A percentile compares a stretch with the other conserved stretches of the same genome.
phyloP scores from a whole-genome alignment of 2,113 vertebrate genomes.

The Spea multiplicata region DNA sequence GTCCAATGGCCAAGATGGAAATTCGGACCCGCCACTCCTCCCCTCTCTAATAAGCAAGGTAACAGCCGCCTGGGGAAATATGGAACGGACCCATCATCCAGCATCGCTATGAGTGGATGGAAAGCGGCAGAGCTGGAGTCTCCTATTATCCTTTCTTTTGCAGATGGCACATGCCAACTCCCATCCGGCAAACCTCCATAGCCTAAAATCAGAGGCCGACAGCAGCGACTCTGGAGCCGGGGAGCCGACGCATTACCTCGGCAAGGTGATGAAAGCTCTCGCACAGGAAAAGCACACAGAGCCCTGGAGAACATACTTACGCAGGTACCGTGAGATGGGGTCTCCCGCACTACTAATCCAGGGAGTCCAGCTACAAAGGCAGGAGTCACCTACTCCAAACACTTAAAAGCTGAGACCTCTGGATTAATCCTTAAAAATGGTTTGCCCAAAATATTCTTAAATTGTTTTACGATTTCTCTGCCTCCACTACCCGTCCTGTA shows the following conservation, averaged over 20 bases:
- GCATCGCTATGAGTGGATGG: too few species aligned
- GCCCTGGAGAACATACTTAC: constrained; percentile 93
- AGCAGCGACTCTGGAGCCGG: constrained; percentile 64
- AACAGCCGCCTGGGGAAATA: constrained; percentile 74
- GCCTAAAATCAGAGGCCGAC: constrained; percentile 83
- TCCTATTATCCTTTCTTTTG: constrained; percentile 4
- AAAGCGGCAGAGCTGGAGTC: too few species aligned
- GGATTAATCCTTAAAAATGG: too few species aligned
- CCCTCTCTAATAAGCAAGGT: constrained; percentile 99
- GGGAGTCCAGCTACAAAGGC: too few species aligned
- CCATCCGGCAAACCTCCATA: constrained; percentile 79
- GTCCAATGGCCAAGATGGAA: constrained; percentile 96
- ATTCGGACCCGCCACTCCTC: constrained; percentile 98
- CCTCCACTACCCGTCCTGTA: too few species aligned
- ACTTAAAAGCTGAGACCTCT: too few species aligned
- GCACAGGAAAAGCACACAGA: constrained; percentile 80
- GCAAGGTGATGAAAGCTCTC: constrained; percentile 82
- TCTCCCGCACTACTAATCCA: too few species aligned
- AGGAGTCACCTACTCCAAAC: too few species aligned
- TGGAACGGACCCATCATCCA: too few species aligned
- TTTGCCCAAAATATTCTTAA: too few species aligned
- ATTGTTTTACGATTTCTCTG: too few species aligned
- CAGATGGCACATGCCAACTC: constrained; percentile 86
- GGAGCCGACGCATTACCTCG: constrained; percentile 80
- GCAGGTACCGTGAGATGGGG: constrained; percentile 71